A percentile compares a stretch with the other conserved stretches of the same genome.
Conservation (phyloP, 2,797 vertebrate species). For the Chloroceryle inda region DNA sequence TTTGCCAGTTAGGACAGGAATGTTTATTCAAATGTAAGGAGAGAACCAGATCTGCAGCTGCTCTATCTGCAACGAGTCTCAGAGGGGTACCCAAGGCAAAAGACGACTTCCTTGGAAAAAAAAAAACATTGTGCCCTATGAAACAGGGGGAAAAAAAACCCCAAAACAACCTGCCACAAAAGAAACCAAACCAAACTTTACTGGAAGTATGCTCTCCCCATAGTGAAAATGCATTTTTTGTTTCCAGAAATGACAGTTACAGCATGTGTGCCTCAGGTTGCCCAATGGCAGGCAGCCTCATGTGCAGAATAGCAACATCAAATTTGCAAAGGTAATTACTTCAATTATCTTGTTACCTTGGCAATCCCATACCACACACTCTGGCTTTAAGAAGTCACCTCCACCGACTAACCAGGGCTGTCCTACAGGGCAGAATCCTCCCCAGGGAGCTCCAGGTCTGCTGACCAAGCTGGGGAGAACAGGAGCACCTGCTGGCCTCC, state of each 20-base stretch:
- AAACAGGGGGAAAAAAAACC: background rate
- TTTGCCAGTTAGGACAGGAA: slow-evolving; percentile 58
- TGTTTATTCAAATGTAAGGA: slow-evolving; percentile 51
- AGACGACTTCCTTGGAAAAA: background rate
- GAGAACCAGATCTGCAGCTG: slow-evolving; percentile 52
- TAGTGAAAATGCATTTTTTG: background rate
- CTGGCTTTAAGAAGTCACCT: background rate
- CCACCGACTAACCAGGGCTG: fast-evolving
- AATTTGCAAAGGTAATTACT: slow-evolving; percentile 11
- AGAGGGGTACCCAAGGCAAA: slow-evolving; percentile 13
- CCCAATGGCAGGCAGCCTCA: background rate
- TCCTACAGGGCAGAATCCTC: background rate
- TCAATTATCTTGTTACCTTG: slow-evolving; percentile 26
- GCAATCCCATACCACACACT: background rate
- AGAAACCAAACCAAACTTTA: fast-evolving
- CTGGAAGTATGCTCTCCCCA: background rate
- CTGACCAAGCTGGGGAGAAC: fast-evolving
- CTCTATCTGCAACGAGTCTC: background rate
- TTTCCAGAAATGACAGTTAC: background rate
- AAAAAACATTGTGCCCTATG: background rate
- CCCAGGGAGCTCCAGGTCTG: background rate
- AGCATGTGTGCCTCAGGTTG: background rate
- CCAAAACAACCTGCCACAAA: no score
- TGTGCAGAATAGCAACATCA: background rate
- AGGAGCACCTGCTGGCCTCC: background rate